Conservation (phyloP, 2,797 vertebrate genomes). For the Todus mexicanus region DNA sequence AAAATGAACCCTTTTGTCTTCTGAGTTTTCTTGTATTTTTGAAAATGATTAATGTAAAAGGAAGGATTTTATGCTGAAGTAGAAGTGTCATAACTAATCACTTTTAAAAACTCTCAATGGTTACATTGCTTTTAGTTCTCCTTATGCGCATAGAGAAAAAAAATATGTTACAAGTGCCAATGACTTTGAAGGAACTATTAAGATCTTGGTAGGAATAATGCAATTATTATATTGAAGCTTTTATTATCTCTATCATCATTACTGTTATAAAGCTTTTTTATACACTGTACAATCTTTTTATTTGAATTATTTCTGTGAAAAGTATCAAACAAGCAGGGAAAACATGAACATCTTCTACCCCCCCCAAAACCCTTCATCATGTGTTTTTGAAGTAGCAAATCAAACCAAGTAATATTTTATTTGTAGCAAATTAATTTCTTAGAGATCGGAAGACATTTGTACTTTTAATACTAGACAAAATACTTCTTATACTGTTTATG, state of each 20-base stretch:
- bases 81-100: background rate
- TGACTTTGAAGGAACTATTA: background rate
- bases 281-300: background rate
- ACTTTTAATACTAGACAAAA: background rate
- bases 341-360: background rate
- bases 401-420: background rate
- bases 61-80: background rate
- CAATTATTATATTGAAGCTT: background rate
- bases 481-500: background rate
- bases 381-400: background rate
- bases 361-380: rapidly evolving
- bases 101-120: background rate
- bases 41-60: background rate
- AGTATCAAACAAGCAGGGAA: background rate
- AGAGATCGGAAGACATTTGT: background rate
- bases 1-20: background rate
- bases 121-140: background rate
- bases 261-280: background rate
- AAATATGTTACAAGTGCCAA: background rate
- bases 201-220: background rate
- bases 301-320: background rate
- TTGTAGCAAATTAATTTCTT: background rate
- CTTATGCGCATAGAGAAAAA: background rate
- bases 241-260: background rate
- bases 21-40: background rate